Conservation (phyloP, 2,888 invertebrate species). For the Macrosoma leucophasiata region DNA sequence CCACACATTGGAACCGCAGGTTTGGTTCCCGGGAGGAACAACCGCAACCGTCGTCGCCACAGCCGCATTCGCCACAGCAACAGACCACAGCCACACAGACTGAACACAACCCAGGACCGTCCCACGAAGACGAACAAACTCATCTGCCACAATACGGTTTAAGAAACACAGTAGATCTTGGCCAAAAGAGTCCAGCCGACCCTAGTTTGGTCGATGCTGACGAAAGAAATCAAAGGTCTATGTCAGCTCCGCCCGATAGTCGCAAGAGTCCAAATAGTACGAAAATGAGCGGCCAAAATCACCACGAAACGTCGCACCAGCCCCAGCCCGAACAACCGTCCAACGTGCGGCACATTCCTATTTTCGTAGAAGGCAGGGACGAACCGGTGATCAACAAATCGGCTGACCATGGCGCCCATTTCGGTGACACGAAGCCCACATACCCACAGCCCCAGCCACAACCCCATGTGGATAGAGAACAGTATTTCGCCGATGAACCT, state of each 20-base stretch:
- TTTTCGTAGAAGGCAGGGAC: conserved; percentile 90
- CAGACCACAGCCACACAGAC: conserved; percentile 61
- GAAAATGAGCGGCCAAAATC: conserved; percentile 55
- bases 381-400: conserved; percentile 84
- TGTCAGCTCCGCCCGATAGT: conserved; percentile 86
- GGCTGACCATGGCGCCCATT: conserved; percentile 53
- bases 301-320: conserved; percentile 39
- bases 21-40: conserved; percentile 51
- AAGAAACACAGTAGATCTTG: conserved; percentile 87
- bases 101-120: conserved; percentile 42
- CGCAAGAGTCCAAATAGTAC: conserved; percentile 37
- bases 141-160: conserved; percentile 79
- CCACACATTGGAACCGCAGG: conserved; percentile 60
- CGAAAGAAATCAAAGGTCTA: conserved; percentile 81
- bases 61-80: conserved; percentile 39
- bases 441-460: conserved; percentile 45
- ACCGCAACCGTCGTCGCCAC: conserved; percentile 36
- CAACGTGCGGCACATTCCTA: conserved; percentile 89
- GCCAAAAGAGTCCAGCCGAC: conserved; percentile 78
- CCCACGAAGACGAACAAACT: conserved; percentile 36
- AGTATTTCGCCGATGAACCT: conserved; percentile 61
- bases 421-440: conserved; percentile 49
- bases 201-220: conserved; percentile 69
- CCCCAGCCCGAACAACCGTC: conserved; percentile 41
- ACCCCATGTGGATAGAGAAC: conserved; percentile 58